phyloP scores from a whole-genome alignment of 2,888 invertebrate species.

The Andricus quercusramuli region DNA sequence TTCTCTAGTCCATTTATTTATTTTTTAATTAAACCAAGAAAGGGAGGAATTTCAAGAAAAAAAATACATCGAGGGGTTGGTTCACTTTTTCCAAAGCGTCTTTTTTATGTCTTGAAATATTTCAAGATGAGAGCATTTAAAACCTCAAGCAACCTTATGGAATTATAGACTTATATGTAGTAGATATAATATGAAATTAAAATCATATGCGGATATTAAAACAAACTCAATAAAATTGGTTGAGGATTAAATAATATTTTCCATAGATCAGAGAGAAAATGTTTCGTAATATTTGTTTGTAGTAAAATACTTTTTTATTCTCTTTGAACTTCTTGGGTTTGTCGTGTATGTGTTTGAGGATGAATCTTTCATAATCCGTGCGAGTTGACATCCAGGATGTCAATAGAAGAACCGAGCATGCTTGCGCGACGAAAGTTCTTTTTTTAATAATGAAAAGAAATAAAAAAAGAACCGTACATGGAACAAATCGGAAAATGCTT shows the following conservation, averaged over 20 bases:
- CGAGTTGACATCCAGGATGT: not conserved
- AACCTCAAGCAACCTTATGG: not conserved
- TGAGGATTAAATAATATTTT: not conserved
- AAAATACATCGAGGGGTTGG: not conserved
- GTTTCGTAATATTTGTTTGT: not conserved
- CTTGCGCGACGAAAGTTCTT: not conserved
- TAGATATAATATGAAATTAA: not conserved
- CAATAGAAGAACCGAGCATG: constrained; percentile 24
- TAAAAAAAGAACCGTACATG: constrained; percentile 18
- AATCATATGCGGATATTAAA: not conserved
- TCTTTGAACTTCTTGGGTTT: not conserved
- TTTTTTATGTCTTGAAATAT: not conserved
- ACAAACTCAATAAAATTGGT: not conserved
- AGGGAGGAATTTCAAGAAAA: not conserved
- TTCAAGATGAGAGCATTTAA: not conserved
- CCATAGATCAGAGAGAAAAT: not conserved
- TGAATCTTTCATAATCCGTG: constrained; percentile 19
- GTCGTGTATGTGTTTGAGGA: not conserved
- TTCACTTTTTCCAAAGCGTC: constrained; percentile 19
- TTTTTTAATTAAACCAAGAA: not conserved
- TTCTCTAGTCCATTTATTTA: not conserved
- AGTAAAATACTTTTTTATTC: not conserved
- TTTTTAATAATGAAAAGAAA: not conserved
- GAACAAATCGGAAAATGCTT: not conserved
- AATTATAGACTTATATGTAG: not conserved